These are phyloP conservation scores for Cotesia chilonis DNA, from an alignment of 1,140 invertebrate species.

Conservation along the genomic window DNA sequence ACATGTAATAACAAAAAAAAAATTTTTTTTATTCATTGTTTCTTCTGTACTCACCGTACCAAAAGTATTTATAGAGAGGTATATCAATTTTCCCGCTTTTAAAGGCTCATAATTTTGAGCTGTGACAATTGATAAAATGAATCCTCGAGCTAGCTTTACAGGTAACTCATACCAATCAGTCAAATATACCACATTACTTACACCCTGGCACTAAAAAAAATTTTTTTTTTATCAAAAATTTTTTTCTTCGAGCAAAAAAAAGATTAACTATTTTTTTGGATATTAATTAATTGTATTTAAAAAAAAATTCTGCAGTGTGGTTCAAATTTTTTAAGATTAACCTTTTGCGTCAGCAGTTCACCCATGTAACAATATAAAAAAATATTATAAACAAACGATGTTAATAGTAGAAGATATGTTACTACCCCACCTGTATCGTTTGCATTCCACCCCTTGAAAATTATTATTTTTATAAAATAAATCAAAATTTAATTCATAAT, in stretches of 20 bases:
- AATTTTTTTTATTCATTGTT: constrained; percentile 14
- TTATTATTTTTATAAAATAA: constrained; percentile 3
- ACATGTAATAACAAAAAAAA: neutral
- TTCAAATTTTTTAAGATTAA: neutral
- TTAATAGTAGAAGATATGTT: constrained; percentile 44
- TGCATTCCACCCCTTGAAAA: constrained; percentile 46
- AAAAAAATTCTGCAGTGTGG: too few species aligned
- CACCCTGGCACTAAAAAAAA: constrained; percentile 33
- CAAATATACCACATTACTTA: constrained; percentile 42
- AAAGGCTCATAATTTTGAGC: constrained; percentile 45
- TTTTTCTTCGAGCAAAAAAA: too few species aligned
- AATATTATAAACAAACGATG: constrained; percentile 49
- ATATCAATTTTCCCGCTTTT: constrained; percentile 51
- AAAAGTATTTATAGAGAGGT: constrained; percentile 49
- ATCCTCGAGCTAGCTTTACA: constrained; percentile 36
- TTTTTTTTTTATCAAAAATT: neutral
- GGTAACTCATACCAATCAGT: constrained; percentile 51
- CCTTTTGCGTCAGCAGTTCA: constrained; percentile 24
- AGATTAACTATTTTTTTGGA: too few species aligned
- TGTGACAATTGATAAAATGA: constrained; percentile 43
- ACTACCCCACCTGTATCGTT: constrained; percentile 35
- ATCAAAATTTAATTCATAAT: too few species aligned
- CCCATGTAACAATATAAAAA: constrained; percentile 35
- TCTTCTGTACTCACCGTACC: constrained; percentile 45
- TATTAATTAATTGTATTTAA: too few species aligned